A percentile compares a stretch with the other conserved stretches of the same genome.
Conservation (phyloP, 2,888 invertebrate species). For the Portevinia maculata region DNA sequence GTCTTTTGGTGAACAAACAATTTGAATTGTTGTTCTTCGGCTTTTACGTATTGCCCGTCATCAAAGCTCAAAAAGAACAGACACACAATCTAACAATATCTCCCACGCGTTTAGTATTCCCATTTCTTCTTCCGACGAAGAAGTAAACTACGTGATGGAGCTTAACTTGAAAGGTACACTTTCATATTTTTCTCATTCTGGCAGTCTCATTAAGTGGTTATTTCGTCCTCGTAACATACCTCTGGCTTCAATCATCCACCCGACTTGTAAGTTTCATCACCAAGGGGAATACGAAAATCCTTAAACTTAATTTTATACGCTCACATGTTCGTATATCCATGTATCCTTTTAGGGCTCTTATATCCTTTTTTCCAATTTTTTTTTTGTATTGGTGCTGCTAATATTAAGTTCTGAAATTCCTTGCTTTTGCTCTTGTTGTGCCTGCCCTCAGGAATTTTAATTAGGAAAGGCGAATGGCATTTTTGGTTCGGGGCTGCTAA, state of each 20-base stretch:
- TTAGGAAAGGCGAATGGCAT: constrained; percentile 69
- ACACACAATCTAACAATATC: constrained; percentile 42
- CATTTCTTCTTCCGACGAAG: constrained; percentile 16
- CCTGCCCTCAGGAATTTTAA: constrained; percentile 70
- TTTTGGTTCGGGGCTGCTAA: constrained; percentile 61
- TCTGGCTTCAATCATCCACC: not conserved
- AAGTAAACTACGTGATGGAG: constrained; percentile 50
- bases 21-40: constrained; percentile 37
- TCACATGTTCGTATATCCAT: constrained; percentile 66
- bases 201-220: constrained; percentile 69
- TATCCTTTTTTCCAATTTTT: constrained; percentile 18
- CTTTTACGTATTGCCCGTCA: constrained; percentile 18
- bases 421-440: constrained; percentile 15
- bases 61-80: constrained; percentile 27
- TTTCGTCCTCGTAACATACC: constrained; percentile 40
- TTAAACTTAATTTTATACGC: constrained; percentile 70
- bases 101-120: constrained; percentile 7
- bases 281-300: constrained; percentile 42
- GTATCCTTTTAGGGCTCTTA: constrained; percentile 34
- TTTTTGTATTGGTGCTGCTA: constrained; percentile 53
- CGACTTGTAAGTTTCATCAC: constrained; percentile 11
- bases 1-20: constrained; percentile 38
- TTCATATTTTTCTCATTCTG: constrained; percentile 67
- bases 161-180: constrained; percentile 70
- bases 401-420: constrained; percentile 62